A percentile compares a stretch with the other conserved stretches of the same genome.
phyloP scores from a whole-genome alignment of 2,113 vertebrate genomes.

The Neogale vison region DNA sequence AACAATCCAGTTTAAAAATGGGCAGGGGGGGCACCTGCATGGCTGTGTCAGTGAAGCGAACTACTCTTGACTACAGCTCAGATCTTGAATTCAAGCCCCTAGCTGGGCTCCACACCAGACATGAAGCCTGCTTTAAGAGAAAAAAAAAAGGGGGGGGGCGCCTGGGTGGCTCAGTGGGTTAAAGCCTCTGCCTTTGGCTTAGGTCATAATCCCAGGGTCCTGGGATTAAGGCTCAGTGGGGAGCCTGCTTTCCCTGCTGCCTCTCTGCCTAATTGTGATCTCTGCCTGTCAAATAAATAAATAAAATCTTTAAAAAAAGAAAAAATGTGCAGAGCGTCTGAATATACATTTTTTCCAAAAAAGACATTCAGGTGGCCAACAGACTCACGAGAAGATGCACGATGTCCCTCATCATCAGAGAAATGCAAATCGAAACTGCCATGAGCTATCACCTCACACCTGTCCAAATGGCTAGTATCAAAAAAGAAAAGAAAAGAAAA shows the following conservation, averaged over 20 bases:
- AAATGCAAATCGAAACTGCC: background rate
- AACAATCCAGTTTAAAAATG: background rate
- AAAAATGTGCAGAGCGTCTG: background rate
- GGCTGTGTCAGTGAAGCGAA: background rate
- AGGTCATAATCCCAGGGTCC: too few species aligned
- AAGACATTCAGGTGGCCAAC: background rate
- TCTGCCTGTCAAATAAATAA: too few species aligned
- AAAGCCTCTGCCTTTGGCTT: too few species aligned
- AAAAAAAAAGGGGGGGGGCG: background rate
- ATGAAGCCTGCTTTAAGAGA: background rate
- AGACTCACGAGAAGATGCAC: background rate
- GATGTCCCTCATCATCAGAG: background rate
- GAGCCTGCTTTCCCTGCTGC: too few species aligned
- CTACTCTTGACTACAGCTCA: background rate
- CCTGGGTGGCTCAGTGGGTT: too few species aligned
- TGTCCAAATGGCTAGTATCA: background rate
- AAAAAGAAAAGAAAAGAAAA: background rate
- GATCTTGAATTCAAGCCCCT: background rate
- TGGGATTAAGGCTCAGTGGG: too few species aligned
- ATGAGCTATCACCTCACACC: background rate
- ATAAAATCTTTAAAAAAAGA: background rate
- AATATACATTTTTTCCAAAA: background rate
- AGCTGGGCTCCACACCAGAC: background rate
- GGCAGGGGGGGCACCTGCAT: background rate
- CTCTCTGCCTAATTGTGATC: too few species aligned